These are phyloP conservation scores for Trilocha varians DNA, from an alignment of 2,888 invertebrate species.

Conservation along the genomic window DNA sequence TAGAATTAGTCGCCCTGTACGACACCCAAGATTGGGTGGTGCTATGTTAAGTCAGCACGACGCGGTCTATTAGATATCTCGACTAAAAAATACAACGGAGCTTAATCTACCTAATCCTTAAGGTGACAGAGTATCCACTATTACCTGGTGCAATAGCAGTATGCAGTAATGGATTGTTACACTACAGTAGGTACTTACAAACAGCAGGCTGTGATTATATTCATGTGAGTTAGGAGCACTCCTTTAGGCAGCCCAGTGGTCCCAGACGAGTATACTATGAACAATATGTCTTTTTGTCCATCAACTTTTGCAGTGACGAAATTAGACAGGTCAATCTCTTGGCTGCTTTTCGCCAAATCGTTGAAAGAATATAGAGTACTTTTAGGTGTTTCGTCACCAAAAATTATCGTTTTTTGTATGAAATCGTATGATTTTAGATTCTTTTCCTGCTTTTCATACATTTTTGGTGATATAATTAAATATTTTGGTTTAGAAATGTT, in stretches of 20 bases:
- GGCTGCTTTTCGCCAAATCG: constrained; percentile 20
- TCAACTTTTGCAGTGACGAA: constrained; percentile 32
- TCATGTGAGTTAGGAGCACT: constrained; percentile 46
- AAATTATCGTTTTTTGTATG: constrained; percentile 35
- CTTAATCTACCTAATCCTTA: no score
- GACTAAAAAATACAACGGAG: no score
- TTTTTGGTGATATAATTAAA: constrained; percentile 37
- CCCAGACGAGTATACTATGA: constrained; percentile 53
- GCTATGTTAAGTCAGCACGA: no score
- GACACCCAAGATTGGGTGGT: no score
- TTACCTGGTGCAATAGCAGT: no score
- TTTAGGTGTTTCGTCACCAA: constrained; percentile 25
- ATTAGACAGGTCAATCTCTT: constrained; percentile 30
- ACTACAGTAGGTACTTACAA: no score
- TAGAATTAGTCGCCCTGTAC: no score
- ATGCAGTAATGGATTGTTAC: no score
- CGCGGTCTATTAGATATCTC: no score
- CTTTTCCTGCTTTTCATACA: constrained; percentile 30
- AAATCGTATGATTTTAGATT: constrained; percentile 20
- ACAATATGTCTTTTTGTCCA: constrained; percentile 34
- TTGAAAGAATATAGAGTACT: constrained; percentile 31
- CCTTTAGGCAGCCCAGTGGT: constrained; percentile 58
- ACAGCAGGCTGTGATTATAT: constrained; percentile 25
- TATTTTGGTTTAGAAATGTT: constrained; percentile 44
- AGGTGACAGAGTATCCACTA: no score